Evolutionary conservation across 2,888 invertebrate genomes (phyloP), one percentile per base, ranked within the genome.

Genomic region (Chrysolina americana): DNA sequence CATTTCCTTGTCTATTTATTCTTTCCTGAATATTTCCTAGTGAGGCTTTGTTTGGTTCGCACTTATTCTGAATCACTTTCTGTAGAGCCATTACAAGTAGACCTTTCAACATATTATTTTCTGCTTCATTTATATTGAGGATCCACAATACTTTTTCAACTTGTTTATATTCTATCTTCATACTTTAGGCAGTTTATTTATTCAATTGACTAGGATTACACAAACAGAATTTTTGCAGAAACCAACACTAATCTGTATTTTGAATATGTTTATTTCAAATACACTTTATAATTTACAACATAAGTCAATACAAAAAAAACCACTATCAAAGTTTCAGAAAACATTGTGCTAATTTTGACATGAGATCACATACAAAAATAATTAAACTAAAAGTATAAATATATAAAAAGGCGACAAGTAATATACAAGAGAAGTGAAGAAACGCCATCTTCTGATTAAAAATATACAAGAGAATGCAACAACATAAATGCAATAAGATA

Each of bases 211-310:
- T 6, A 36, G 36, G 36, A 36, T 36, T 36, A 36, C 36, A 36
- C 50, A 19, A 50, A 50, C n/a, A 17, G 15, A 13, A 28, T 23
- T 23, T 11, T 19, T 2, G 11, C 10, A 9, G 13, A 8, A 36
- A n/a, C 17, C 6, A 19, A 50, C 13, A 59, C 23, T 13, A 47
- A 59, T n/a, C 13, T 28, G 15, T 78, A 78, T 76, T 85, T 85
- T 84, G 81, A 82, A 85, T 83, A 84, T 85, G 81, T 86, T 86
- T 87, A 86, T 85, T 86, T 85, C 84, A 86, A 87, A 86, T 87
- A 87, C 87, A 87, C 83, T 85, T 85, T 86, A 84, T 86, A 86
- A 86, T 85, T 82, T 85, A 85, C 83, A 86, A 86, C 83, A 81
- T 79, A 84, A 82, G 76, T 59, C 28, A 81, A 75, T 70, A 70